Percentiles rank a stretch among this genome's conserved stretches.
Evolutionary conservation across 2,888 invertebrate genomes (phyloP).

Genomic region (Cerceris ruficornis): DNA sequence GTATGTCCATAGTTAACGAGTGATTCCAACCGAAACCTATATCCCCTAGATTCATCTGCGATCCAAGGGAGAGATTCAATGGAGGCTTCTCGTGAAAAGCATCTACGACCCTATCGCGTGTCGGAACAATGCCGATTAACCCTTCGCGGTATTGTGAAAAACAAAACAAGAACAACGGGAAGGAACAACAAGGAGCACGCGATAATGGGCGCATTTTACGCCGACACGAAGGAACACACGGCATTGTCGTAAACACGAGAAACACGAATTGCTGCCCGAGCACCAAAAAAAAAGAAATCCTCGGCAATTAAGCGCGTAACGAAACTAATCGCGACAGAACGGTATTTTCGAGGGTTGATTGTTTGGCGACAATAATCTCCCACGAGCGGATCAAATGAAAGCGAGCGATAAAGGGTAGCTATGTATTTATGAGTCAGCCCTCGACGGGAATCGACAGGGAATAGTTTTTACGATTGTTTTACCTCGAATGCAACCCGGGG

Average conservation of each 20-base stretch:
- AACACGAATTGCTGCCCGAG: constrained; percentile 19
- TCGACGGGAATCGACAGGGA: background rate
- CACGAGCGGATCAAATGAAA: background rate
- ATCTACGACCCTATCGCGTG: constrained; percentile 53
- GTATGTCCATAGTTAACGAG: background rate
- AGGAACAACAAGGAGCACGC: constrained; percentile 54
- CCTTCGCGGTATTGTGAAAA: constrained; percentile 62
- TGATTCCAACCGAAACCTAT: constrained; percentile 14
- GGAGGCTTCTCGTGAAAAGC: constrained; percentile 50
- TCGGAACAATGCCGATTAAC: constrained; percentile 58
- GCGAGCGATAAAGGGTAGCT: constrained; percentile 2
- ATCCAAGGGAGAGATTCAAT: constrained; percentile 35
- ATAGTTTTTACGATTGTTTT: too few species aligned
- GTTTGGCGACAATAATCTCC: constrained; percentile 43
- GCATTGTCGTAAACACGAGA: constrained; percentile 46
- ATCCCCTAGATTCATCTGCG: constrained; percentile 4
- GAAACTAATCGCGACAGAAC: constrained; percentile 47
- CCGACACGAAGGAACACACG: constrained; percentile 33
- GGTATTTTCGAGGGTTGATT: constrained; percentile 45
- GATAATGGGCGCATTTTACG: constrained; percentile 61
- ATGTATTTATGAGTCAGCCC: constrained; percentile 23
- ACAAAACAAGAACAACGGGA: constrained; percentile 62
- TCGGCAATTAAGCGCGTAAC: constrained; percentile 58
- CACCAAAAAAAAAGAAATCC: constrained; percentile 38
- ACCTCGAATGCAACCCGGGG: too few species aligned